A percentile compares a stretch with the other conserved stretches of the same genome.
phyloP scores from a whole-genome alignment of 2,888 invertebrate genomes.

The Stenodema calcarata region DNA sequence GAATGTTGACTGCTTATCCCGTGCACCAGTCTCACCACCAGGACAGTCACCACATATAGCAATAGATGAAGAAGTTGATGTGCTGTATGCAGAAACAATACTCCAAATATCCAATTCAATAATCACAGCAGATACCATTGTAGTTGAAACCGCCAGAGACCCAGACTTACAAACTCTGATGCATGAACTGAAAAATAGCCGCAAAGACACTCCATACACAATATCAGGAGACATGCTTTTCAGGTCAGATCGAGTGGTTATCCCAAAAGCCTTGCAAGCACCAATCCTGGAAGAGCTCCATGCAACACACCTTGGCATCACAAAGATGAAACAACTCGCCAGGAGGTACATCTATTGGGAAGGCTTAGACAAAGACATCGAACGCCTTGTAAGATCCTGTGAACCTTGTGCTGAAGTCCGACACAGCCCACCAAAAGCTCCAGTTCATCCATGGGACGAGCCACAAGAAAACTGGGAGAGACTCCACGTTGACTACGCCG shows the following conservation, averaged over 20 bases:
- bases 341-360: slow-evolving; percentile 28
- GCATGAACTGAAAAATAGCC: slow-evolving; percentile 4
- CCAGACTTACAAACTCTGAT: slow-evolving; percentile 30
- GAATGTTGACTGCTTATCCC: slow-evolving; percentile 53
- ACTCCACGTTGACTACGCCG: slow-evolving; percentile 22
- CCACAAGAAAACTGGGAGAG: slow-evolving; percentile 54
- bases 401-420: slow-evolving; percentile 9
- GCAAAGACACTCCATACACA: slow-evolving; percentile 19
- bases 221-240: slow-evolving; percentile 38
- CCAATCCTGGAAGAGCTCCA: slow-evolving; percentile 57
- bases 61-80: slow-evolving; percentile 25
- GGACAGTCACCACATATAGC: neutral
- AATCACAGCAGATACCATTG: slow-evolving; percentile 40
- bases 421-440: slow-evolving; percentile 53
- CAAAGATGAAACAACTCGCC: slow-evolving; percentile 28
- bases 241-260: slow-evolving; percentile 23
- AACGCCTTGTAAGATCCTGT: slow-evolving; percentile 48
- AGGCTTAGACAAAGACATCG: slow-evolving; percentile 31
- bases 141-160: slow-evolving; percentile 43
- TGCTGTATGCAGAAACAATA: slow-evolving; percentile 15
- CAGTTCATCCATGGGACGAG: slow-evolving; percentile 57
- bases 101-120: slow-evolving; percentile 23
- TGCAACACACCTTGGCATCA: slow-evolving; percentile 50
- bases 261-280: neutral
- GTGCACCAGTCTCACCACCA: slow-evolving; percentile 32